phyloP scores from a whole-genome alignment of 1,140 invertebrate genomes.

The Heliothis virescens region DNA sequence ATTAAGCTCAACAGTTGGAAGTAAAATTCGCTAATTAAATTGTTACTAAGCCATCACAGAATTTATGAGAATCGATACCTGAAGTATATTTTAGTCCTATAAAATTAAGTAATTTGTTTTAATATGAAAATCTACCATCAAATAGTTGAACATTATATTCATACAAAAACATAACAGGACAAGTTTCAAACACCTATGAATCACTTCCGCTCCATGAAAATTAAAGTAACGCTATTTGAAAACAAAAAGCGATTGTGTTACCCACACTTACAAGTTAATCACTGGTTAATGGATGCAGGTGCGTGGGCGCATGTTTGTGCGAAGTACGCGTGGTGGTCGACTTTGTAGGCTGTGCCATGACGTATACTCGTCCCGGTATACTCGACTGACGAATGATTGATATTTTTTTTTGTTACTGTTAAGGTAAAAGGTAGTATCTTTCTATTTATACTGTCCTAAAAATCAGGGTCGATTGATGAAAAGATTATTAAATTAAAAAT shows the following conservation, averaged over 20 bases:
- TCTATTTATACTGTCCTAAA: no score
- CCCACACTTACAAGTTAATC: constrained; percentile 82
- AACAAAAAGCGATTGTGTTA: constrained; percentile 68
- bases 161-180: neutral
- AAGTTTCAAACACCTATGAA: constrained; percentile 6
- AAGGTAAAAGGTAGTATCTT: no score
- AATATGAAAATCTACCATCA: neutral
- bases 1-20: no score
- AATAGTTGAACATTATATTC: neutral
- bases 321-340: constrained; percentile 50
- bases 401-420: neutral
- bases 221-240: constrained; percentile 61
- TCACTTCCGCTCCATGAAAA: constrained; percentile 52
- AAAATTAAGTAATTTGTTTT: no score
- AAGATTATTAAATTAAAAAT: no score
- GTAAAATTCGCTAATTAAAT: no score
- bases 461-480: no score
- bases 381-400: constrained; percentile 11
- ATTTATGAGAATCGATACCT: no score
- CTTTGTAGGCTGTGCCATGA: constrained; percentile 48
- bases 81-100: no score
- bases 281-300: constrained; percentile 75
- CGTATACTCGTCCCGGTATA: constrained; percentile 36
- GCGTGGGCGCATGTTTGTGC: constrained; percentile 67
- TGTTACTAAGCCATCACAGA: no score